Evolutionary conservation across 2,113 vertebrate genomes (phyloP).

Genomic region (Pyrgilauda ruficollis): DNA sequence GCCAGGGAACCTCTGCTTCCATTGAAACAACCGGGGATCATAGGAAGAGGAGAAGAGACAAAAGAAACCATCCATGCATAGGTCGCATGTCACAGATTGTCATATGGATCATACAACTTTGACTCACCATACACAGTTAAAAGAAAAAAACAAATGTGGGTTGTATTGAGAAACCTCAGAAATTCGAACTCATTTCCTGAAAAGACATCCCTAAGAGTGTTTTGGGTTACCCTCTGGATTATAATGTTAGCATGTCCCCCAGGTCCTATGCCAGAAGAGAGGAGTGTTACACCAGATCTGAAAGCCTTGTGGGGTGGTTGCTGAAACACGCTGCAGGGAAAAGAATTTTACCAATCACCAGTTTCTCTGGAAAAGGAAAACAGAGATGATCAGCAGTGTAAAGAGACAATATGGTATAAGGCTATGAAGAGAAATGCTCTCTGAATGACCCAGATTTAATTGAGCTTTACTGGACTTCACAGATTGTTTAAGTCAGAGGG

Average conservation of each 20-base stretch:
- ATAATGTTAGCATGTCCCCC: background rate
- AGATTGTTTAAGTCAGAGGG: background rate
- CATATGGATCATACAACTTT: background rate
- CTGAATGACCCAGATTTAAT: background rate
- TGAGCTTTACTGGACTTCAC: background rate
- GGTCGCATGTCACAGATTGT: background rate
- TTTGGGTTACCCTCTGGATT: background rate
- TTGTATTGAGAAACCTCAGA: fast-evolving
- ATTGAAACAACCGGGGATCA: background rate
- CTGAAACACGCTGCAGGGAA: background rate
- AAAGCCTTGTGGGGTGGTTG: background rate
- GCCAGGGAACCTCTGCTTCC: background rate
- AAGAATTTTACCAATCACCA: background rate
- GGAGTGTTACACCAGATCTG: background rate
- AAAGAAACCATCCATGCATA: background rate
- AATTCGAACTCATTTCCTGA: background rate
- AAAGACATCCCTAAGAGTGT: background rate
- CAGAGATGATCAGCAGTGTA: background rate
- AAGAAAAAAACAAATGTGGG: background rate
- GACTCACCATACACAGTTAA: background rate
- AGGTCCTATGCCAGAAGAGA: background rate
- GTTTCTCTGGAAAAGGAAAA: background rate
- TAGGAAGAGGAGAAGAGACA: background rate
- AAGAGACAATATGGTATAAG: background rate
- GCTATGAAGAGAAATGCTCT: background rate